phyloP scores from a whole-genome alignment of 2,888 invertebrate species.

The Chironomus riparius region DNA sequence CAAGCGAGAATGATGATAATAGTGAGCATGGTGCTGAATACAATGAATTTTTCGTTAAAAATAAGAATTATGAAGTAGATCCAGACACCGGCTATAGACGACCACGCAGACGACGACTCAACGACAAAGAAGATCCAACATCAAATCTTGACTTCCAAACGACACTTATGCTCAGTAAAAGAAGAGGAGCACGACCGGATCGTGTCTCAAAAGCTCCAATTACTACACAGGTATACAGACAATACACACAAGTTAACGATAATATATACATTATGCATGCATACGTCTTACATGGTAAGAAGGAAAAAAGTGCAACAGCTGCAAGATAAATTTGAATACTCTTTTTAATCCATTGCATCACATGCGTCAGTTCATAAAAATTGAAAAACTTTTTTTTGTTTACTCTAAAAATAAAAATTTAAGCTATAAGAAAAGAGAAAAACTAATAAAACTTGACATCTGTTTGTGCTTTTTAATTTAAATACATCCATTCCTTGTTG shows the following conservation, averaged over 20 bases:
- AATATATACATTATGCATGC: slow-evolving; percentile 23
- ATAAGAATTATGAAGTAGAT: slow-evolving; percentile 43
- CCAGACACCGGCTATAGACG: slow-evolving; percentile 32
- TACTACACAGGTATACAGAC: slow-evolving; percentile 22
- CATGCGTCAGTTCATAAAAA: no score
- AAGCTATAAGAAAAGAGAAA: no score
- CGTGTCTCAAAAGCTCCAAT: slow-evolving; percentile 1
- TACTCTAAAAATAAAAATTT: no score
- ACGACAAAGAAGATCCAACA: slow-evolving; percentile 18
- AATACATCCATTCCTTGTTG: no score
- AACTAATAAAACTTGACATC: no score
- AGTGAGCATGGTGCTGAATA: slow-evolving; percentile 1
- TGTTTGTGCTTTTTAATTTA: no score
- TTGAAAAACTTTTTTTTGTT: no score
- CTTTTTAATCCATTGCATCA: neutral
- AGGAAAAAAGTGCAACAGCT: slow-evolving; percentile 5
- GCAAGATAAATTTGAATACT: neutral
- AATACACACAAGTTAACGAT: slow-evolving; percentile 6
- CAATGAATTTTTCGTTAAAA: neutral
- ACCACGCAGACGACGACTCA: slow-evolving; percentile 1
- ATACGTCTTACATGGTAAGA: slow-evolving; percentile 17
- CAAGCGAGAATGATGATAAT: neutral
- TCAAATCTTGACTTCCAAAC: slow-evolving; percentile 18
- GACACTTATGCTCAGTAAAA: slow-evolving; percentile 13
- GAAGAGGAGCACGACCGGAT: slow-evolving; percentile 14